Evolutionary conservation across 2,888 invertebrate genomes (phyloP).

Genomic region (Amblyjoppa fuscipennis): DNA sequence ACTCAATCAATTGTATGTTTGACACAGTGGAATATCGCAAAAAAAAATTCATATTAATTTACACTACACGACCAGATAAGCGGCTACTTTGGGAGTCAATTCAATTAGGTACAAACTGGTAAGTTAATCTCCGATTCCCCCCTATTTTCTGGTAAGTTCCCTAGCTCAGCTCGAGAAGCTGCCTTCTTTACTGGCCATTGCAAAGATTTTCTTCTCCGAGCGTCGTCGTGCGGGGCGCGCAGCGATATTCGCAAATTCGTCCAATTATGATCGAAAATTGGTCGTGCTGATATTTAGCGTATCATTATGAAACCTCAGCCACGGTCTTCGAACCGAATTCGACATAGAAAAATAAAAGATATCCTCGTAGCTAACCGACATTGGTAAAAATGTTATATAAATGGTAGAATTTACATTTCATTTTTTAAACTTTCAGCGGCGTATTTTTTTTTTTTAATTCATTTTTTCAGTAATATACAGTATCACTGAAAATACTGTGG

Average conservation of each 20-base stretch:
- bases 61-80: neutral
- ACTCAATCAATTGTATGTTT: neutral
- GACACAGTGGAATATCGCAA: neutral
- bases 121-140: neutral
- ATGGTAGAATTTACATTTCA: no score
- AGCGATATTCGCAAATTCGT: neutral
- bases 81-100: no score
- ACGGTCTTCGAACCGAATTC: no score
- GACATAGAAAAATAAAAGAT: no score
- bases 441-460: no score
- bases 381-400: no score
- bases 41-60: neutral
- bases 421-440: no score
- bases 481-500: no score
- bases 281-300: neutral
- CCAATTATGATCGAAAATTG: neutral
- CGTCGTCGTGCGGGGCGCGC: neutral
- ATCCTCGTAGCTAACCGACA: no score
- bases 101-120: neutral
- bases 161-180: neutral
- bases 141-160: no score
- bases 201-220: neutral
- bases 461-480: no score
- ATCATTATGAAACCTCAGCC: no score
- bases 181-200: neutral